These are phyloP conservation scores for Leptopilina boulardi DNA, from an alignment of 1,140 invertebrate genomes.

Conservation along the genomic window DNA sequence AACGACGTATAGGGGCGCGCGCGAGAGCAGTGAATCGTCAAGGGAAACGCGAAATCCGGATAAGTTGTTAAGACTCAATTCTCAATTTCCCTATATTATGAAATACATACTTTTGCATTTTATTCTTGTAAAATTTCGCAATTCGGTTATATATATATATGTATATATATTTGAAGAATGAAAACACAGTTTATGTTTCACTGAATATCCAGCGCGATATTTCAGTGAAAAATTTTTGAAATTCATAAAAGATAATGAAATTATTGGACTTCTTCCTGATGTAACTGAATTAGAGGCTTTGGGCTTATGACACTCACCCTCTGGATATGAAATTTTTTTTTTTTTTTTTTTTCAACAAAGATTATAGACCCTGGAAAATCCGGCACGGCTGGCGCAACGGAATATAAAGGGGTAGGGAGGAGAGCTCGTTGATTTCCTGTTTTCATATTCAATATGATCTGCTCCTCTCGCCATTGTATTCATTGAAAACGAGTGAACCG, in stretches of 20 bases:
- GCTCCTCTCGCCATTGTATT: conserved; percentile 71
- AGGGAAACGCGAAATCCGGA: conserved; percentile 54
- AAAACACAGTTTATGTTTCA: too few relatives aligned
- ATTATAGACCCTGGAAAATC: conserved; percentile 52
- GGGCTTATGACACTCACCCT: conserved; percentile 16
- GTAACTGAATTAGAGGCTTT: not conserved
- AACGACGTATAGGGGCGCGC: conserved; percentile 40
- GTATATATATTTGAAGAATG: too few relatives aligned
- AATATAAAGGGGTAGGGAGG: conserved; percentile 38
- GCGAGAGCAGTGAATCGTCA: conserved; percentile 2
- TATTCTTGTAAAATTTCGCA: too few relatives aligned
- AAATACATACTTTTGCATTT: too few relatives aligned
- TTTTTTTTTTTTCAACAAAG: conserved; percentile 49
- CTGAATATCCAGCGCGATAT: too few relatives aligned
- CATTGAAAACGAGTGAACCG: conserved; percentile 77
- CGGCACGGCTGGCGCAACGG: conserved; percentile 48
- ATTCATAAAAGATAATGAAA: not conserved
- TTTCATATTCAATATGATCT: conserved; percentile 77
- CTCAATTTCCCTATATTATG: conserved; percentile 38
- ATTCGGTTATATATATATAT: too few relatives aligned
- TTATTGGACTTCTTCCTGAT: not conserved
- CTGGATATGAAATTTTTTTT: too few relatives aligned
- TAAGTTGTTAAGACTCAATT: conserved; percentile 54
- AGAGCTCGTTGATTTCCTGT: conserved; percentile 74
- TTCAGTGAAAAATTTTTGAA: not conserved